Percentiles rank a stretch among this genome's conserved stretches.
phyloP scores from a whole-genome alignment of 2,797 vertebrate genomes.

The Manis javanica region DNA sequence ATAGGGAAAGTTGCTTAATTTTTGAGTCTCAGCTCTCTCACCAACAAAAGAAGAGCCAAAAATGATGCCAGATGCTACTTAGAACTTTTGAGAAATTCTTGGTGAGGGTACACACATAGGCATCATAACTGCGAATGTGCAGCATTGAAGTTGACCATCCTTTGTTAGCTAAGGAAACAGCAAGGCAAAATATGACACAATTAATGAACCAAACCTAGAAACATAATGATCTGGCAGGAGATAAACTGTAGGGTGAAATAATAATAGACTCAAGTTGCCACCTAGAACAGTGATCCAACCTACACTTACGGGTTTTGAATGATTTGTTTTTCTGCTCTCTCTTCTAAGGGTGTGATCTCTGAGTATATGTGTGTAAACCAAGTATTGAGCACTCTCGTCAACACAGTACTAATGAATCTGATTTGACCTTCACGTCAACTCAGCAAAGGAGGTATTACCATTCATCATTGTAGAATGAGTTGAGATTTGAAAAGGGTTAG shows the following conservation, averaged over 20 bases:
- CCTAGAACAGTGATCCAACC: conserved; percentile 24
- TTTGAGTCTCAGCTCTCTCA: conserved; percentile 10
- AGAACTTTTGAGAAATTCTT: not conserved
- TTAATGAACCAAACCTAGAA: not conserved
- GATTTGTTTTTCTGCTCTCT: not conserved
- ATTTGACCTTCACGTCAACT: not conserved
- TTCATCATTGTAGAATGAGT: not conserved
- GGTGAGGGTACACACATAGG: not conserved
- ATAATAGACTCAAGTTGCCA: conserved; percentile 10
- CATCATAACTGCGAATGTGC: not conserved
- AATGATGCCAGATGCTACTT: not conserved
- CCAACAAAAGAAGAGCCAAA: not conserved
- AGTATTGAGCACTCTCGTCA: not conserved
- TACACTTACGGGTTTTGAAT: not conserved
- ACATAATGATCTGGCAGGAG: not conserved
- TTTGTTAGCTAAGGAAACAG: conserved; percentile 39
- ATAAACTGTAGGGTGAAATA: conserved; percentile 26
- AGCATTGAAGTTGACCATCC: not conserved
- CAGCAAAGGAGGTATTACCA: not conserved
- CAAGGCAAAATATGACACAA: not conserved
- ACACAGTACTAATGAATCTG: not conserved
- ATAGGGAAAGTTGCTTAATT: not conserved
- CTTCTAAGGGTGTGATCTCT: not conserved
- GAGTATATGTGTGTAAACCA: accelerated
- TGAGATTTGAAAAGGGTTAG: not conserved